These are phyloP conservation scores for Coregonus sp. DNA, from an alignment of 2,797 vertebrate species.

Conservation along the genomic window DNA sequence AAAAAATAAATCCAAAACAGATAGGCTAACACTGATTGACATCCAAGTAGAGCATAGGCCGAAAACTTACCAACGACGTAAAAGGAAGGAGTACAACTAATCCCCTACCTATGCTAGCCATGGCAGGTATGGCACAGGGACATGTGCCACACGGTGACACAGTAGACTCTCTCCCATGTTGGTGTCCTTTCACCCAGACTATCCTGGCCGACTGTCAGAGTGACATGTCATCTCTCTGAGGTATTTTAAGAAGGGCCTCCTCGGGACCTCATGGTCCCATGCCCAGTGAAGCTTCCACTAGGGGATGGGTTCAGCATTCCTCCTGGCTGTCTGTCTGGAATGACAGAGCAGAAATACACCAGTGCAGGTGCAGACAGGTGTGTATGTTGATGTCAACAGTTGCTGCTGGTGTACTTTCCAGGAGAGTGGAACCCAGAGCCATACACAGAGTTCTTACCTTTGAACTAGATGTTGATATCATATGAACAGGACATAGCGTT, in stretches of 20 bases:
- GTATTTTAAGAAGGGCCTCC: neutral
- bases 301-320: neutral
- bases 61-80: neutral
- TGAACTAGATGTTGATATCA: neutral
- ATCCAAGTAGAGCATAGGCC: neutral
- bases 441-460: neutral
- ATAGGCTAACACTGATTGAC: neutral
- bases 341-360: slow-evolving; percentile 2
- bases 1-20: neutral
- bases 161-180: slow-evolving; percentile 7
- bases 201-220: neutral
- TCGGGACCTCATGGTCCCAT: neutral
- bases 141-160: neutral
- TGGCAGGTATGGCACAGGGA: neutral
- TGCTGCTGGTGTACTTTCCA: neutral
- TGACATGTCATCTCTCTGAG: neutral
- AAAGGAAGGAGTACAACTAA: neutral
- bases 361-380: neutral
- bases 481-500: neutral
- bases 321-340: neutral
- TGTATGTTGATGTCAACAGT: neutral
- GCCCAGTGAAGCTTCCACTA: neutral
- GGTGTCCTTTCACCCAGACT: slow-evolving; percentile 58
- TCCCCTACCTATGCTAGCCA: neutral
- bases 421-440: neutral